phyloP scores from a whole-genome alignment of 2,888 invertebrate species.

The Apodemia zela region DNA sequence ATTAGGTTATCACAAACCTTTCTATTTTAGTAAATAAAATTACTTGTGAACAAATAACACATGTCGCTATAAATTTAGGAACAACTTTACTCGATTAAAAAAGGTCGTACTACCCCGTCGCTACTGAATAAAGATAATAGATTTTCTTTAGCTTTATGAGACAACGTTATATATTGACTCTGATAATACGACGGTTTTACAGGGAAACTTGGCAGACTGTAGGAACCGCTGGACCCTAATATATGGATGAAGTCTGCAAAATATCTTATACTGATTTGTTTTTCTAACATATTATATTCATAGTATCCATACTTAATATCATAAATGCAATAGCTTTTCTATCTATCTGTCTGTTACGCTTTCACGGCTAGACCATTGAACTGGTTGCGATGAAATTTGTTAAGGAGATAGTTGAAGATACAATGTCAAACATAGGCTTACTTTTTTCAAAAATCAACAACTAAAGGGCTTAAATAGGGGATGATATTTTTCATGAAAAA shows the following conservation, averaged over 20 bases:
- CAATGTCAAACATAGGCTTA: too few species aligned
- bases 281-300: too few species aligned
- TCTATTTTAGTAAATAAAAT: neutral
- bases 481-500: too few species aligned
- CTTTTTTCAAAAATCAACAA: too few species aligned
- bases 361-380: too few species aligned
- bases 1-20: neutral
- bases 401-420: too few species aligned
- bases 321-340: too few species aligned
- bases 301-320: too few species aligned
- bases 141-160: conserved; percentile 13
- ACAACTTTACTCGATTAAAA: conserved; percentile 1
- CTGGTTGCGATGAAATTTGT: too few species aligned
- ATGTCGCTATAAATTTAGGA: neutral
- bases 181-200: neutral
- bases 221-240: neutral
- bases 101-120: neutral
- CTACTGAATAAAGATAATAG: neutral
- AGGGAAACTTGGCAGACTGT: conserved; percentile 11
- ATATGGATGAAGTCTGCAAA: neutral
- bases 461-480: too few species aligned
- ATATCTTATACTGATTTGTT: too few species aligned
- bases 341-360: too few species aligned
- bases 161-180: conserved; percentile 8
- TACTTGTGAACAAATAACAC: neutral